Evolutionary conservation across 1,140 invertebrate genomes (phyloP), one percentile per base, ranked within the genome.

Genomic region (Drosophila lacertosa): DNA sequence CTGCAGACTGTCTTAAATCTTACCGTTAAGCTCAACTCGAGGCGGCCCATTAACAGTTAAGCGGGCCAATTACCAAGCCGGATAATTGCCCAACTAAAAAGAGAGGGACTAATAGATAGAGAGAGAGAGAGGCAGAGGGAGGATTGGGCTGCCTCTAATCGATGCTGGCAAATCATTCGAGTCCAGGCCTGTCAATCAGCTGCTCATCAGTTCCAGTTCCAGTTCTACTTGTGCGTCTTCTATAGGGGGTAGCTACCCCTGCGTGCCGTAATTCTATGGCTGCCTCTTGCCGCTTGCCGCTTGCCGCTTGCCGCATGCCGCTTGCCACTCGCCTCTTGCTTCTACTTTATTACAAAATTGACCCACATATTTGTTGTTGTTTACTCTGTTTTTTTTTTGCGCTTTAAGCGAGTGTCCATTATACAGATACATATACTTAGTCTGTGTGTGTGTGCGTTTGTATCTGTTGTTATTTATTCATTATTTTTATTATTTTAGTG

Each of bases 311-410:
- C 10, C 37, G 39, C 47, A 47, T 67, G 42, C 47, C 62, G 42
- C 29, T 58, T 55, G 2, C 20, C 20, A 4, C 37, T 51, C n/a
- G n/a, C 15, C 26, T 51, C 35, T n/a, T 65, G 54, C 45, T 57
- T 80, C 77, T 84, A 88, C 57, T 86, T 86, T 86, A 86, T 86
- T 86, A 86, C 81, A 86, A 88, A 86, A 86, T 86, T 86, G 81
- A 86, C 81, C 81, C 62, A 86, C 82, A 86, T 86, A 77, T 81
- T 79, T 79, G 60, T 57, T 66, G 68, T 59, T 59, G 63, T 60
- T 54, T 66, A 58, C 48, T 67, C 13, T 66, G 15, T 57, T 18
- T 32, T 29, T 50, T 58, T 67, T 66, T 55, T 63, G 35, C 69
- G 58, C 65, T 55, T 45, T 57, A 18, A 72, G 50, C 51, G 60